phyloP scores from a whole-genome alignment of 2,113 vertebrate genomes.

The Lycaon pictus region DNA sequence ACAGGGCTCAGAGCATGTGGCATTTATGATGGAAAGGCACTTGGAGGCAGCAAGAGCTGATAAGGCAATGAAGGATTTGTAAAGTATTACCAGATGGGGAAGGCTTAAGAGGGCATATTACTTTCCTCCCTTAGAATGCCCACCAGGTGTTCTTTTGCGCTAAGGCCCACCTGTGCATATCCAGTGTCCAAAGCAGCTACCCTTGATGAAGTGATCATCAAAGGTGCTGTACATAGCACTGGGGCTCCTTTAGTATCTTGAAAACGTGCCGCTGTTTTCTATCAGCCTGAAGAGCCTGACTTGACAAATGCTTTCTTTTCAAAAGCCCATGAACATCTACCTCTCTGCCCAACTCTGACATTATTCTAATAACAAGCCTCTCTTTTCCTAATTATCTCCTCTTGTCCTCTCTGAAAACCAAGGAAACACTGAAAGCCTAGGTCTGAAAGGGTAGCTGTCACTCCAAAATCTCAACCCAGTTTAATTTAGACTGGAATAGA shows the following conservation, averaged over 20 bases:
- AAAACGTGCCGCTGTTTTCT: not conserved
- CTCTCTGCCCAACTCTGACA: not conserved
- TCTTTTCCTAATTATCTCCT: not conserved
- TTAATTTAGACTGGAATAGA: conserved; percentile 58
- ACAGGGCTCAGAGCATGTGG: not conserved
- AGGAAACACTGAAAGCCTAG: not conserved
- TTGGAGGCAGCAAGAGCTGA: no score
- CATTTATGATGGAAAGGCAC: not conserved
- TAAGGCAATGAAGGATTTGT: not conserved
- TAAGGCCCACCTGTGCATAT: not conserved
- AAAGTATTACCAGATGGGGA: not conserved
- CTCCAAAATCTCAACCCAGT: conserved; percentile 14
- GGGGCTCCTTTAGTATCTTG: not conserved
- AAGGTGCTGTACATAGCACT: not conserved
- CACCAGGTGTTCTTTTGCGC: not conserved
- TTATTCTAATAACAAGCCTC: not conserved
- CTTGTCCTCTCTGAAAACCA: conserved; percentile 55
- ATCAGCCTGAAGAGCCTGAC: not conserved
- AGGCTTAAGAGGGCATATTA: not conserved
- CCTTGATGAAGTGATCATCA: not conserved
- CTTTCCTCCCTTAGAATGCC: not conserved
- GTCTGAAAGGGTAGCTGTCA: conserved; percentile 62
- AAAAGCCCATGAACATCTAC: not conserved
- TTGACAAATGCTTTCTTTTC: not conserved
- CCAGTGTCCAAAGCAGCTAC: not conserved